These are phyloP conservation scores for Catharus bicknelli DNA, from an alignment of 2,113 vertebrate genomes.

Conservation along the genomic window DNA sequence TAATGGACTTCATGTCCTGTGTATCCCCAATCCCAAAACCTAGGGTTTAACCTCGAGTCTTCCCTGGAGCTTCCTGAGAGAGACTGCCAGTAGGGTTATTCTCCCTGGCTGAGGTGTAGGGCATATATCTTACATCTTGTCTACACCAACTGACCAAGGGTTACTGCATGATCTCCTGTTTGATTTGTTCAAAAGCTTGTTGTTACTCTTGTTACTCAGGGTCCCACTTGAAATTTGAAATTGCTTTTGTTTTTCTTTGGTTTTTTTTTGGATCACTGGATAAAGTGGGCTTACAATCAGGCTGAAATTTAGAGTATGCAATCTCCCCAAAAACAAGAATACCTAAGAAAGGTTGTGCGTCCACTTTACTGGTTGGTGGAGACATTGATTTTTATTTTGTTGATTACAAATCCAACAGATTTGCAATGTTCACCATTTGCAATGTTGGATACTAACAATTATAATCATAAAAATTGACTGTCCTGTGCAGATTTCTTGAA, in stretches of 20 bases:
- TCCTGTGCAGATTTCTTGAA: neutral
- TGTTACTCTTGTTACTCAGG: neutral
- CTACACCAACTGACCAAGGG: neutral
- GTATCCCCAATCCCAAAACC: neutral
- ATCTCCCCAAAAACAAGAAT: neutral
- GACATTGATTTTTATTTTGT: neutral
- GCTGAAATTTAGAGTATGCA: neutral
- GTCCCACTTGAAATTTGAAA: neutral
- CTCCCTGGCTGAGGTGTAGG: neutral
- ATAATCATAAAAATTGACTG: neutral
- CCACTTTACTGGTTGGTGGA: neutral
- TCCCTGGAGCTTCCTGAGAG: neutral
- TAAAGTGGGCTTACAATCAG: neutral
- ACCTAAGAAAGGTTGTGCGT: neutral
- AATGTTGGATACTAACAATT: neutral
- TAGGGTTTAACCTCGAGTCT: neutral
- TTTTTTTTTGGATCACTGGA: neutral
- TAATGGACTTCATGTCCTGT: neutral
- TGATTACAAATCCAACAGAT: neutral
- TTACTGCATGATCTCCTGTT: neutral
- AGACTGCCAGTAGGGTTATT: neutral
- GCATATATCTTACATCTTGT: neutral
- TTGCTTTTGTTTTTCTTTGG: neutral
- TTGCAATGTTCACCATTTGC: fast-evolving
- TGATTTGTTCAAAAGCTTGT: neutral